These are phyloP conservation scores for Pterobdella sp. DNA, from an alignment of 2,888 invertebrate species.

Conservation along the genomic window DNA sequence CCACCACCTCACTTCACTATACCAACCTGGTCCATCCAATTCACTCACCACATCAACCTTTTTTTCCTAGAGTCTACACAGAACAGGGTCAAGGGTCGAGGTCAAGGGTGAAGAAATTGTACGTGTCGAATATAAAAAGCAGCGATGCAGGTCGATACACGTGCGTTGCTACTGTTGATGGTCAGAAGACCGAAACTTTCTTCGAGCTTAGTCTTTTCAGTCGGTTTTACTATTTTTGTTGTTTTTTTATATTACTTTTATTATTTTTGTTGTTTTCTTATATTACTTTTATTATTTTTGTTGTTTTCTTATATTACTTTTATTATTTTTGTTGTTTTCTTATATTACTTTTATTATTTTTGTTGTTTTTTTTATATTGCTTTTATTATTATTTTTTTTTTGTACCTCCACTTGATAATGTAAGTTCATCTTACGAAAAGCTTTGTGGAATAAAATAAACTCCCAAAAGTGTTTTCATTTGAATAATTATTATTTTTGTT, in stretches of 20 bases:
- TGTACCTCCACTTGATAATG: too few species aligned
- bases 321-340: too few species aligned
- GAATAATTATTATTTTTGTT: neutral
- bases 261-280: too few species aligned
- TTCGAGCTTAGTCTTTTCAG: slow-evolving; percentile 31
- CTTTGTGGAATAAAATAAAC: too few species aligned
- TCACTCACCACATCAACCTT: neutral
- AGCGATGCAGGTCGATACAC: slow-evolving; percentile 35
- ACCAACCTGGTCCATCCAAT: neutral
- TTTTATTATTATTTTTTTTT: too few species aligned
- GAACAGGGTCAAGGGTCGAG: slow-evolving; percentile 14
- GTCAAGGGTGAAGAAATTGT: slow-evolving; percentile 32
- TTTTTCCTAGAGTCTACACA: slow-evolving; percentile 21
- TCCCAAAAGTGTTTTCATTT: too few species aligned
- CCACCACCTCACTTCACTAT: neutral
- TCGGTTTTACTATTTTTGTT: slow-evolving; percentile 7
- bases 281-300: too few species aligned
- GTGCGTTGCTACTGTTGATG: slow-evolving; percentile 34
- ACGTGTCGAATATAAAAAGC: slow-evolving; percentile 35
- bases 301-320: too few species aligned
- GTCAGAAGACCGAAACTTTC: slow-evolving; percentile 24
- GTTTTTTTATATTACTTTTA: too few species aligned
- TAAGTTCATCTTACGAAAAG: too few species aligned
- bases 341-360: too few species aligned
- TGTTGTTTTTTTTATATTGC: too few species aligned